Conservation (phyloP, 2,888 invertebrate genomes). For the Eupithecia subumbrata region DNA sequence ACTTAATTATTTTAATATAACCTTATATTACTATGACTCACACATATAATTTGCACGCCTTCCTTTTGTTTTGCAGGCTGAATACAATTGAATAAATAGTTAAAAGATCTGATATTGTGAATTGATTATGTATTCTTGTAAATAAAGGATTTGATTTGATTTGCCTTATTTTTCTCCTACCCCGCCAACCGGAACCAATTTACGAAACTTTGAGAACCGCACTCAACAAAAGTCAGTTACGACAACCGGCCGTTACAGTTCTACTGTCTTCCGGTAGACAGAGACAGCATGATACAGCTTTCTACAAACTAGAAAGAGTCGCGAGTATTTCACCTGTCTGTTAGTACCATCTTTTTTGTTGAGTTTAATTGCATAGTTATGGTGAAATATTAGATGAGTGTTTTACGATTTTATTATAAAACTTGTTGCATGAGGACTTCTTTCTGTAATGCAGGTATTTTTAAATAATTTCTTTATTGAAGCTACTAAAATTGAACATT, state of each 20-base stretch:
- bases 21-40: no score
- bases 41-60: no score
- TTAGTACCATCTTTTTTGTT: conserved; percentile 58
- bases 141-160: no score
- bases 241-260: conserved; percentile 79
- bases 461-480: background rate
- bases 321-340: conserved; percentile 70
- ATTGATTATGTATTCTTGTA: no score
- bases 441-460: background rate
- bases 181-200: conserved; percentile 34
- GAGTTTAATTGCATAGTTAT: conserved; percentile 63
- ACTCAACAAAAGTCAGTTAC: conserved; percentile 77
- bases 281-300: conserved; percentile 51
- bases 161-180: background rate
- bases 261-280: conserved; percentile 69
- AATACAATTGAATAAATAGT: no score
- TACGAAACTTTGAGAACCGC: conserved; percentile 61
- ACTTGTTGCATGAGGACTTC: background rate
- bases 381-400: conserved; percentile 65
- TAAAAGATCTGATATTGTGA: no score
- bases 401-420: conserved; percentile 23
- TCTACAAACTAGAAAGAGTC: conserved; percentile 50
- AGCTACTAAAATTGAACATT: background rate
- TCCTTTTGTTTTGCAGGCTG: no score
- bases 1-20: no score